Conservation (phyloP, 2,113 vertebrate genomes). For the Opisthocomus hoazin region DNA sequence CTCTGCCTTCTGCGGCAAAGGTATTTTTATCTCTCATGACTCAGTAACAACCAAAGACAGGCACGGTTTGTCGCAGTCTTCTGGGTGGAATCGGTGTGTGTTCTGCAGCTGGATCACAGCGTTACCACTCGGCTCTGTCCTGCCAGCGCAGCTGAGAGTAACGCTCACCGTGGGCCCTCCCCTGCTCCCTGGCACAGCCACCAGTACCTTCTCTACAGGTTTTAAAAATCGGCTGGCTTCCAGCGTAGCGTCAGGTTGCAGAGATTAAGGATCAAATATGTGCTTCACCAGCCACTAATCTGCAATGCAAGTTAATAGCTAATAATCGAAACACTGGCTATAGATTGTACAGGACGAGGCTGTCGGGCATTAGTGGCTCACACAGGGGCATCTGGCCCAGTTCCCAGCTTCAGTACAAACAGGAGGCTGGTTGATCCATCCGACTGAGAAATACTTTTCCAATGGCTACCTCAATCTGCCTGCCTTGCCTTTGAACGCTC, state of each 20-base stretch:
- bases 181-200: background rate
- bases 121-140: background rate
- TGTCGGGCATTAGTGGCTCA: background rate
- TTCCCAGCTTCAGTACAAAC: background rate
- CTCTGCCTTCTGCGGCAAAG: slow-evolving; percentile 15
- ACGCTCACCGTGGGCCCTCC: fast-evolving
- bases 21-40: slow-evolving; percentile 57
- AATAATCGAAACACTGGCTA: background rate
- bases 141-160: background rate
- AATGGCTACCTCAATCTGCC: background rate
- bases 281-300: background rate
- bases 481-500: background rate
- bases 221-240: background rate
- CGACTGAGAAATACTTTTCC: background rate
- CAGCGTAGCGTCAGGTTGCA: background rate
- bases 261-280: background rate
- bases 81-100: background rate
- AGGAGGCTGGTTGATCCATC: background rate
- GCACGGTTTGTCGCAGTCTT: slow-evolving; percentile 20
- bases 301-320: background rate
- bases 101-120: slow-evolving; percentile 8
- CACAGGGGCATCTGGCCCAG: background rate
- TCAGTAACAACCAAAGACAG: slow-evolving; percentile 32
- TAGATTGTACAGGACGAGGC: background rate
- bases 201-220: background rate